These are phyloP conservation scores for Apostichopus californicus DNA, from an alignment of 35 echinoderm and acorn worm genomes.

Conservation along the genomic window DNA sequence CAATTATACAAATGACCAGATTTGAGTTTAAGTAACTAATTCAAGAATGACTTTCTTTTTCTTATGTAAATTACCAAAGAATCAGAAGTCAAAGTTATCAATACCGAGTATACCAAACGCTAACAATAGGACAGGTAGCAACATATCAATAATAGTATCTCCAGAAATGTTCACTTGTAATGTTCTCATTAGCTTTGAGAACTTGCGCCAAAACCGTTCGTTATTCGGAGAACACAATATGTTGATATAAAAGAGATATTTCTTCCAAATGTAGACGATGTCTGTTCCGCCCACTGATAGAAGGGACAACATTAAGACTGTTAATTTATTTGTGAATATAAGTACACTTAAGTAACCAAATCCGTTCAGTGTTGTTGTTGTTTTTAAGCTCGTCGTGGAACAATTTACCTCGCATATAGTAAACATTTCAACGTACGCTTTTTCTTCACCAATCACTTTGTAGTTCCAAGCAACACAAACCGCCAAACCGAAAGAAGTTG, in stretches of 20 bases:
- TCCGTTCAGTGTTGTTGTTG: background rate
- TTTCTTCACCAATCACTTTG: background rate
- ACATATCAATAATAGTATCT: background rate
- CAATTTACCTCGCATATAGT: too few relatives aligned
- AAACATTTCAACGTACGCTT: too few relatives aligned
- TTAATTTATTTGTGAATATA: constrained; percentile 3
- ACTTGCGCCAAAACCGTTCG: constrained; percentile 2
- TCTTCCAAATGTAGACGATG: constrained; percentile 11
- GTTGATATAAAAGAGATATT: background rate
- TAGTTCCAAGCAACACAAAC: constrained; percentile 20
- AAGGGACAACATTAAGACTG: background rate
- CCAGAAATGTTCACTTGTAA: background rate
- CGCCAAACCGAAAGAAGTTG: background rate
- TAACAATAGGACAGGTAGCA: constrained; percentile 8
- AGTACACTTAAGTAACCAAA: background rate
- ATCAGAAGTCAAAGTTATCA: constrained; percentile 7
- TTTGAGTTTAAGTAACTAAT: too few relatives aligned
- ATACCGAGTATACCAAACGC: background rate
- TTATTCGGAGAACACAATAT: background rate
- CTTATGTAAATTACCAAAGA: too few relatives aligned
- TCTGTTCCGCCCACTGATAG: constrained; percentile 19
- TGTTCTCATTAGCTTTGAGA: background rate
- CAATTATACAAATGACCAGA: too few relatives aligned
- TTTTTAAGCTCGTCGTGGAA: background rate
- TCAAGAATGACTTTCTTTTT: too few relatives aligned